Percentiles rank a stretch among this genome's conserved stretches.
Evolutionary conservation across 2,797 vertebrate genomes (phyloP).

Genomic region (Enteromius anoplus): DNA sequence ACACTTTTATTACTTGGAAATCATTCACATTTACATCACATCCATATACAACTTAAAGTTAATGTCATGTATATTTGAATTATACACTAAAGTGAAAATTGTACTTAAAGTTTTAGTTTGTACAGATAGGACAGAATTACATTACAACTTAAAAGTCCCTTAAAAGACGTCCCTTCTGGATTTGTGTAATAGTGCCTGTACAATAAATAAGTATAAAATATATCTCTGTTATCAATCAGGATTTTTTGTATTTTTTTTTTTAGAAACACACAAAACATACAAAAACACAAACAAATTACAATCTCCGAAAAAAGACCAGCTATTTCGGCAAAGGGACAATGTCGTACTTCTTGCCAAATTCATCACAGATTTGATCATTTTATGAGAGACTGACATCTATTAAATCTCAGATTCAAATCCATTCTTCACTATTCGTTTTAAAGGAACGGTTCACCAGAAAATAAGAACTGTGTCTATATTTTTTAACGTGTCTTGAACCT

Average conservation of each 20-base stretch:
- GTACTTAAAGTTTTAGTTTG: conserved; percentile 63
- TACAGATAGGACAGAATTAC: conserved; percentile 74
- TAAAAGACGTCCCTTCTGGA: conserved; percentile 71
- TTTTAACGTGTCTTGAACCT: not conserved
- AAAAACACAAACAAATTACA: conserved; percentile 81
- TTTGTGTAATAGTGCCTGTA: conserved; percentile 80
- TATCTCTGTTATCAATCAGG: conserved; percentile 83
- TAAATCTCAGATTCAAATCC: not conserved
- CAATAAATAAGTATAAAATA: conserved; percentile 99
- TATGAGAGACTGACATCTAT: conserved; percentile 27
- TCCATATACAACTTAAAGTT: conserved; percentile 69
- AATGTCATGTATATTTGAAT: conserved; percentile 62
- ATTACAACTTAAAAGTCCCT: conserved; percentile 74
- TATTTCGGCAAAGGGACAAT: conserved; percentile 81
- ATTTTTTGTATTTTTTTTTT: conserved; percentile 64
- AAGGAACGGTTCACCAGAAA: conserved; percentile 16
- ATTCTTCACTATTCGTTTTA: not conserved
- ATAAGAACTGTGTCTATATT: not conserved
- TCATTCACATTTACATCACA: conserved; percentile 74
- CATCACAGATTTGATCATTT: conserved; percentile 32
- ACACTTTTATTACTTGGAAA: conserved; percentile 67
- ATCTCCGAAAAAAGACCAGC: conserved; percentile 94
- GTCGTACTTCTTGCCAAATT: conserved; percentile 63
- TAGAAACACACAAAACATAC: conserved; percentile 85
- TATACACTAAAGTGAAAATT: conserved; percentile 64